These are phyloP conservation scores for Rattus norvegicus DNA, from an alignment of 2,113 vertebrate genomes.

Conservation along the genomic window DNA sequence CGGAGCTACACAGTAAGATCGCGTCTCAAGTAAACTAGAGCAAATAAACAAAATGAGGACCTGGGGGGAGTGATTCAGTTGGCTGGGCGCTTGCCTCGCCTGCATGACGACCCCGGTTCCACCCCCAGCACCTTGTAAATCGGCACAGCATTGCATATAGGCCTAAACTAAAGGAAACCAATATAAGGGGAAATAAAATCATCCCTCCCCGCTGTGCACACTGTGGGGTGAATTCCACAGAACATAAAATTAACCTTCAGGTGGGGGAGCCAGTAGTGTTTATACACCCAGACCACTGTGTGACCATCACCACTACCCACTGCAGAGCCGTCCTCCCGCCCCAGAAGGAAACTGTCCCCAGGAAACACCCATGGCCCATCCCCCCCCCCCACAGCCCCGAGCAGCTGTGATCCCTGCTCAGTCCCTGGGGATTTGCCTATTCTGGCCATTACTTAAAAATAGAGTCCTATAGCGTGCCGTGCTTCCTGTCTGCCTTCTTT, in stretches of 20 bases:
- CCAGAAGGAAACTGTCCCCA: background rate
- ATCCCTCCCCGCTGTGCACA: fast-evolving
- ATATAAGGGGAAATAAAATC: background rate
- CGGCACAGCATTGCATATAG: background rate
- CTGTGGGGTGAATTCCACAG: background rate
- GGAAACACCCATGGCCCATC: fast-evolving
- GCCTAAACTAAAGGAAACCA: background rate
- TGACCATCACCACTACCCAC: background rate
- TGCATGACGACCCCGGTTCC: too few species aligned
- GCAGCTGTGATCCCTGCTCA: background rate
- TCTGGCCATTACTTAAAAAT: background rate
- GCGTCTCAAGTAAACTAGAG: background rate
- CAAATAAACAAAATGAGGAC: background rate
- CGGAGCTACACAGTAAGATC: background rate
- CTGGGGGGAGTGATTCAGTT: background rate
- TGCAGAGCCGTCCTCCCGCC: fast-evolving
- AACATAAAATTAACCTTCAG: background rate
- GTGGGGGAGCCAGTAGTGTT: fast-evolving
- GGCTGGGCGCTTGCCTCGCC: fast-evolving
- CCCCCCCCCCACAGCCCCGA: fast-evolving
- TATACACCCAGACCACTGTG: fast-evolving
- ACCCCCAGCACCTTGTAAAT: too few species aligned
- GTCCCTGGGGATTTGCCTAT: background rate
- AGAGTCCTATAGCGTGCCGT: fast-evolving
- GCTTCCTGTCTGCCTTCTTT: background rate